Conservation (phyloP, 2,888 invertebrate genomes). For the Mythimna pallens region DNA sequence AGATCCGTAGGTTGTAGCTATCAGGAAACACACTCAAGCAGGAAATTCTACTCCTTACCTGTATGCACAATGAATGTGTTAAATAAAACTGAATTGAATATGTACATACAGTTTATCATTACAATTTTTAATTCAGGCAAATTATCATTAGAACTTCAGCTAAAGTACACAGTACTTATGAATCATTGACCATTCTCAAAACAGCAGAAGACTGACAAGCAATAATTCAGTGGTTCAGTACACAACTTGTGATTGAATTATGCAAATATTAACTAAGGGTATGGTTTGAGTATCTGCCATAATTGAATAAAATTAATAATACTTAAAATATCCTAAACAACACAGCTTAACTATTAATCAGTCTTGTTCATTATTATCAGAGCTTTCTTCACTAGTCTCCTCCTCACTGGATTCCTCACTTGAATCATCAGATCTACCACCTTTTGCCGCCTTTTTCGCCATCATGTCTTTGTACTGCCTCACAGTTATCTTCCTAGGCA, state of each 20-base stretch:
- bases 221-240: neutral
- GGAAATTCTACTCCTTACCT: no score
- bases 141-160: neutral
- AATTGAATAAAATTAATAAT: slow-evolving; percentile 4
- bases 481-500: slow-evolving; percentile 94
- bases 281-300: neutral
- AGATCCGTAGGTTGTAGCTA: no score
- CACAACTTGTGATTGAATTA: slow-evolving; percentile 7
- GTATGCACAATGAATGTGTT: neutral
- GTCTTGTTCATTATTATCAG: slow-evolving; percentile 79
- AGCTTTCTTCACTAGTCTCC: slow-evolving; percentile 78
- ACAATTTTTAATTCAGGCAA: neutral
- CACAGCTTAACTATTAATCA: slow-evolving; percentile 58
- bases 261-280: no score
- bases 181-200: neutral
- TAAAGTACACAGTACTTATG: slow-evolving; percentile 42
- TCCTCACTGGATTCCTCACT: slow-evolving; percentile 83
- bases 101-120: neutral
- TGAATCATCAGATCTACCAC: slow-evolving; percentile 77
- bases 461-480: slow-evolving; percentile 92
- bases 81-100: neutral
- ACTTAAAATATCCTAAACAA: slow-evolving; percentile 15
- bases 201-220: neutral
- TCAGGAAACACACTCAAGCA: no score
- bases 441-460: slow-evolving; percentile 89